Percentiles rank a stretch among this genome's conserved stretches.
Conservation (phyloP, 2,113 vertebrate species). For the Zosterops borbonicus region DNA sequence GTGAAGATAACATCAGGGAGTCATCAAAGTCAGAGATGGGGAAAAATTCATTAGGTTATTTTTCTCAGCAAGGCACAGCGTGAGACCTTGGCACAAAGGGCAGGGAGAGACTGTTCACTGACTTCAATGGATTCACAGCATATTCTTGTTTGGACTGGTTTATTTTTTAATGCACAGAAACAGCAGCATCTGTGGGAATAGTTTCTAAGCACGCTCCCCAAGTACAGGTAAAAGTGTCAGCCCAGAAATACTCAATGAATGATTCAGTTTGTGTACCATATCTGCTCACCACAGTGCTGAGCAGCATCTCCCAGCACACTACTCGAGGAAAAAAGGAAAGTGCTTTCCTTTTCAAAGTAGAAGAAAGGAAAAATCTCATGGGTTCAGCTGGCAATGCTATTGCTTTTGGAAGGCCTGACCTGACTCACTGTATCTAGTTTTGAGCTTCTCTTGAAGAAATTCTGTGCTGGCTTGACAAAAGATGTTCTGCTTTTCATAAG, state of each 20-base stretch:
- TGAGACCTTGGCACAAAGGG: not conserved
- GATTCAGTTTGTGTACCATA: not conserved
- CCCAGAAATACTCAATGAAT: not conserved
- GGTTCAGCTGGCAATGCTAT: accelerated
- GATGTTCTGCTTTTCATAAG: not conserved
- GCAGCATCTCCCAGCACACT: not conserved
- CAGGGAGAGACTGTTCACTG: not conserved
- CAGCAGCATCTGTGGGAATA: not conserved
- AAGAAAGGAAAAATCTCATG: not conserved
- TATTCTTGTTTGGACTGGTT: not conserved
- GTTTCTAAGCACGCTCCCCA: not conserved
- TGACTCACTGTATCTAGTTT: not conserved
- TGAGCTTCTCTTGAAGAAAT: not conserved
- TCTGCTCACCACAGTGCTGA: not conserved
- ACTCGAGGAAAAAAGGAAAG: not conserved
- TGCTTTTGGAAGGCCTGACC: not conserved
- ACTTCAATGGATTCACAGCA: not conserved
- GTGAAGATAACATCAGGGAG: not conserved
- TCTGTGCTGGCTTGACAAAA: not conserved
- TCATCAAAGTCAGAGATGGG: not conserved
- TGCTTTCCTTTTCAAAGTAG: not conserved
- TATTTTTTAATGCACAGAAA: not conserved
- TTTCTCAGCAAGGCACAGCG: not conserved
- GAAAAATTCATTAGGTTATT: not conserved
- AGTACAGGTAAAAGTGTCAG: not conserved